phyloP scores from a whole-genome alignment of 2,113 vertebrate genomes.

The Pterocles burchelli region DNA sequence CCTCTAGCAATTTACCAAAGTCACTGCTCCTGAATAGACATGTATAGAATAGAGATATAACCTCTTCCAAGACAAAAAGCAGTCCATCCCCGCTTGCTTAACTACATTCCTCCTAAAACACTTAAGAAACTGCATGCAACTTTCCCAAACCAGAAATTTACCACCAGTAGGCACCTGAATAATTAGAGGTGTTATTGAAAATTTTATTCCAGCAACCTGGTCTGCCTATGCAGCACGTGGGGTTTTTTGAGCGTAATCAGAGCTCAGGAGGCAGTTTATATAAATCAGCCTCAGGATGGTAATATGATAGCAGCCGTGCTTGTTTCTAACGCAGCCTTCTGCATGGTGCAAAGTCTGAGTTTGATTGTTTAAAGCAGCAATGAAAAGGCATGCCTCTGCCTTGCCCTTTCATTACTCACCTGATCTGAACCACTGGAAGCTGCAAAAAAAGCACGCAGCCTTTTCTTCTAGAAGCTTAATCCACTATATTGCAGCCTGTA shows the following conservation, averaged over 20 bases:
- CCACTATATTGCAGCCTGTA: neutral
- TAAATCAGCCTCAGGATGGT: constrained; percentile 50
- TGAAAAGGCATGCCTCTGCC: constrained; percentile 38
- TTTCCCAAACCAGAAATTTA: neutral
- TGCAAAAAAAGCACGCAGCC: neutral
- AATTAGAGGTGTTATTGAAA: neutral
- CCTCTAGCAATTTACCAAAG: neutral
- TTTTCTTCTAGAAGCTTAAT: neutral
- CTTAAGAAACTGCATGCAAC: neutral
- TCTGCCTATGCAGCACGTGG: neutral
- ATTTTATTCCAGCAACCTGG: constrained; percentile 4
- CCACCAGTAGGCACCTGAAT: neutral
- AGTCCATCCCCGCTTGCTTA: neutral
- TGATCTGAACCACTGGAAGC: neutral
- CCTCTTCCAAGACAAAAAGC: neutral
- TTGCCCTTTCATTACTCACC: constrained; percentile 35
- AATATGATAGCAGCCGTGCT: constrained; percentile 27
- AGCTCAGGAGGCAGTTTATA: constrained; percentile 30
- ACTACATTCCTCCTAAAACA: neutral
- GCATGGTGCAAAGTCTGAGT: constrained; percentile 62
- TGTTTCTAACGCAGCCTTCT: constrained; percentile 40
- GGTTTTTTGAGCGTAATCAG: constrained; percentile 8
- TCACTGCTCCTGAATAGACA: neutral
- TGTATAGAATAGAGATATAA: neutral
- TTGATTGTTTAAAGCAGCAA: constrained; percentile 47